Percentiles rank a stretch among this genome's conserved stretches.
These are phyloP conservation scores for Poeciliopsis retropinna DNA, from an alignment of 2,113 vertebrate species.

Conservation along the genomic window DNA sequence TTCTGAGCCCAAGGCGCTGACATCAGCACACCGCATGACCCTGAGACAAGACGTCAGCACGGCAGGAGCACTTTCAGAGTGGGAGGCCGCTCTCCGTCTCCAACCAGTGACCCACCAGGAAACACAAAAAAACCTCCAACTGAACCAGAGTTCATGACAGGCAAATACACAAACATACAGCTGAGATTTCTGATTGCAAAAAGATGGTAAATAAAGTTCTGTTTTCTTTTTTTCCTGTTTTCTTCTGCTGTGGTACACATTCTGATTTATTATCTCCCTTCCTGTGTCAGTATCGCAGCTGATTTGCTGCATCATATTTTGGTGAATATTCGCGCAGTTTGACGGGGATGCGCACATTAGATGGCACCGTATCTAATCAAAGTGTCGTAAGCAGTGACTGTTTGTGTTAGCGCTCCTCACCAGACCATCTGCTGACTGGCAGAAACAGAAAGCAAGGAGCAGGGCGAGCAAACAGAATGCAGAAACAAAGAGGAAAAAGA, in stretches of 20 bases:
- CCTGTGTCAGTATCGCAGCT: background rate
- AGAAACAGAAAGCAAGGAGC: background rate
- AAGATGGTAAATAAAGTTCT: background rate
- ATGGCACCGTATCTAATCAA: background rate
- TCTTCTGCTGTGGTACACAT: background rate
- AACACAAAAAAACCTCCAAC: background rate
- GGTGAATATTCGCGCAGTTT: background rate
- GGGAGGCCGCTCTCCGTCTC: background rate
- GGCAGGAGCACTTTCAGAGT: background rate
- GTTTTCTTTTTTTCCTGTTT: background rate
- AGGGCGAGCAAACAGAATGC: background rate
- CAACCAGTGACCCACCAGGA: background rate
- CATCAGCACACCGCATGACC: slow-evolving; percentile 7
- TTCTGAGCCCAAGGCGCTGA: background rate
- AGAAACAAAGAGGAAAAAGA: background rate
- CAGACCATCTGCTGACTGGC: slow-evolving; percentile 14
- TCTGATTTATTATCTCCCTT: background rate
- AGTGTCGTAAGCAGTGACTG: background rate
- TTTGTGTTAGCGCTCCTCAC: background rate
- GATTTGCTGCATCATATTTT: background rate
- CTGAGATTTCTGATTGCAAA: background rate
- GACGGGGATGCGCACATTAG: background rate
- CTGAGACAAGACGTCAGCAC: slow-evolving; percentile 47
- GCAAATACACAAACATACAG: background rate
- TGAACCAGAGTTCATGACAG: background rate